Conservation (phyloP, 2,888 invertebrate species). For the Tanypteryx hageni region DNA sequence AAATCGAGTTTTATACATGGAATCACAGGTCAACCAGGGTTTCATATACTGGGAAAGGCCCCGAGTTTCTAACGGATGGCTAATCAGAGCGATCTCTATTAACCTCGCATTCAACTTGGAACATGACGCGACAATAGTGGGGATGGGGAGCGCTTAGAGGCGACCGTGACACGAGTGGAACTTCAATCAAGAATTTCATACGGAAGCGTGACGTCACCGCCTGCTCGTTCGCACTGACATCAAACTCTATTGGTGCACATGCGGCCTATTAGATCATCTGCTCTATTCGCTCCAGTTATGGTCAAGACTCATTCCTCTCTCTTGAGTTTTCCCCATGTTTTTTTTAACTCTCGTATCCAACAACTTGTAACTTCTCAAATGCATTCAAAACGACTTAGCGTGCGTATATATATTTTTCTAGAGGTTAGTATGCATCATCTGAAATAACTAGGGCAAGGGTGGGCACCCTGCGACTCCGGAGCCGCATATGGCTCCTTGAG, state of each 20-base stretch:
- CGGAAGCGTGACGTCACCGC: not conserved
- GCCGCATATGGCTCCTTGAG: too few relatives aligned
- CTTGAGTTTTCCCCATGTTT: not conserved
- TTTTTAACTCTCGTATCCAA: not conserved
- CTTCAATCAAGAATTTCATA: conserved; percentile 10
- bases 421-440: too few relatives aligned
- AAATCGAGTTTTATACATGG: too few relatives aligned
- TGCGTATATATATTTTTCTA: too few relatives aligned
- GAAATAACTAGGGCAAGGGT: too few relatives aligned
- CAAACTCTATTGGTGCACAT: not conserved
- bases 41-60: too few relatives aligned
- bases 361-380: not conserved
- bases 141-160: not conserved
- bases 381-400: not conserved
- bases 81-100: not conserved
- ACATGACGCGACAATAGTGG: not conserved
- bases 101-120: conserved; percentile 7
- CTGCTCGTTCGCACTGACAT: not conserved
- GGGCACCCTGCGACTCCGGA: too few relatives aligned
- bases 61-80: too few relatives aligned
- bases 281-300: not conserved
- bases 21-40: too few relatives aligned
- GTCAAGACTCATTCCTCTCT: not conserved
- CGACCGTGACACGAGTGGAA: not conserved
- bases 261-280: not conserved